Base-by-base conservation (phyloP, 2,797 vertebrate species). In the Podargus strigoides region DNA sequence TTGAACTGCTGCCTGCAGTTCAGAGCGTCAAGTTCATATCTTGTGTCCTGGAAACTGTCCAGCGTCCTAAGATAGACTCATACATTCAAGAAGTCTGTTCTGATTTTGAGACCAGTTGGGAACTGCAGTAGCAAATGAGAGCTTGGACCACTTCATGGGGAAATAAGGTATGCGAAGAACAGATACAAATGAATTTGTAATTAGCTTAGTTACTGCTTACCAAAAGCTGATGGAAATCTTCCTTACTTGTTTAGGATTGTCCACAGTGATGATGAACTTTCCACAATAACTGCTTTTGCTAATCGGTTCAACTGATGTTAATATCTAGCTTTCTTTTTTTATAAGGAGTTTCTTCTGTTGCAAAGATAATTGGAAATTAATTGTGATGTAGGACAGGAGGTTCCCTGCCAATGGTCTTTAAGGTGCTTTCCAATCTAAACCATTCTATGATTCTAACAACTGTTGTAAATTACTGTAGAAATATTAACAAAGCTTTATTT, bases 1-100 rank as follows among this genome's bases (percentile, higher is more conserved):
- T 41, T 75, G 73, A 88, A 27, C 77, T 70, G 42, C 32, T 92
- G 90, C 74, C 76, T 88, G 42, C 66, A 88, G 76, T 79, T 66
- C 82, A 76, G 69, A 89, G 79, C 73, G 79, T 90, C 73, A 47
- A 4, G 6, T 86, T 86, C 62, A 5, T 75, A 52, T 82, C 73
- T 81, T 79, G 55, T 59, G 58, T 84, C 62, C 89, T 97, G 93
- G 92, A 90, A 81, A 15, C 50, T 66, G 32, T 73, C 66, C 94
- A 94, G 59, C 78, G 89, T 87, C 87, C 28, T 10, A 52, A 49
- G 49, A 89, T 64, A 62, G 47, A 66, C 68, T 84, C 69, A 36
- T 62, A 82, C 88, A 86, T 88, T 90, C 77, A 62, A 76, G 73
- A 90, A 74, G 28, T 76, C 59, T 94, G 34, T 86, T 84, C 77